Evolutionary conservation across 2,888 invertebrate genomes (phyloP), one percentile per base, ranked within the genome.

Genomic region (Drosophila affinis): DNA sequence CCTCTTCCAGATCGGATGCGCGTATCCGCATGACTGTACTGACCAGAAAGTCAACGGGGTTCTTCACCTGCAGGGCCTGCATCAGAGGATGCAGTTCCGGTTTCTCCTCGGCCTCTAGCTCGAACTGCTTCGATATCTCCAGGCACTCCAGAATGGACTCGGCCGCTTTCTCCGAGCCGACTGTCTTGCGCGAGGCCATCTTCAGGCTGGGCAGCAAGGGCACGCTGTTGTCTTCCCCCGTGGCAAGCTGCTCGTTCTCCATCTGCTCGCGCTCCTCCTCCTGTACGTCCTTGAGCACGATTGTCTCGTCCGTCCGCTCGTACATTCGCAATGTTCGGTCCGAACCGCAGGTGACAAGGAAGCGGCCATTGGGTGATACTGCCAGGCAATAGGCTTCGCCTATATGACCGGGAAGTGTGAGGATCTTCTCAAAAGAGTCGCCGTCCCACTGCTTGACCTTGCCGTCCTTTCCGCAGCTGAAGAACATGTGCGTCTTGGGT

Each of bases 371-470:
- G 1, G 96, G 95, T 79, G 97, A 97, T 47, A 98, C 95, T 1
- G 95, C 93, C 79, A 98, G 91, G 72, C 93, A 92, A 93, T 95
- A 95, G 1, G 97, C 95, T 91, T 96, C 96, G 3, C 96, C 97
- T 76, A 94, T 94, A 91, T 98, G 98, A 3, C 89, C 90, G 95
- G 97, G 91, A 29, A 98, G 92, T 0, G 97, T 97, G n/a, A 97
- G 94, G 72, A 99, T 97, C 92, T 97, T 96, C 75, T 97, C 95
- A 90, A 96, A 99, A 53, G 94, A 95, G 91, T 98, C 98, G 0
- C 95, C 98, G 92, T 99, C 99, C 99, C 99, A 99, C 90, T 99
- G 96, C 91, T 98, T 99, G 3, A 99, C 93, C 90, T 95, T 96
- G 0, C 98, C 98, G 91, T 99, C 99, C 91, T 97, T 98, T 0